Evolutionary conservation across 2,797 vertebrate genomes (phyloP).

Genomic region (Semotilus atromaculatus): DNA sequence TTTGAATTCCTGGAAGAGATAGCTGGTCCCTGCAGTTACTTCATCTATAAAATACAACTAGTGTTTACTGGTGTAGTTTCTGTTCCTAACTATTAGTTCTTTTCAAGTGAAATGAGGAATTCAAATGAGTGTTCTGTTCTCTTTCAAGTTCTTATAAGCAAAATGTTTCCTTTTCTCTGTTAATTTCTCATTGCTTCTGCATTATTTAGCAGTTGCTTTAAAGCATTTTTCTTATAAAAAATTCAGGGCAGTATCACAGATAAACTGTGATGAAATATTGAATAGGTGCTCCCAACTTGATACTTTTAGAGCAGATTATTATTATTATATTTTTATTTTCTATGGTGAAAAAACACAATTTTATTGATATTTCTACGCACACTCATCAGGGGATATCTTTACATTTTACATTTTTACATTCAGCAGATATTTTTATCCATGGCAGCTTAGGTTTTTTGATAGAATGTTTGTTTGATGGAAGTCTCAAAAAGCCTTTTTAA

Average conservation of each 20-base stretch:
- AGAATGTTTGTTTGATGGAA: no score
- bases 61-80: not conserved
- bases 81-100: not conserved
- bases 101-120: not conserved
- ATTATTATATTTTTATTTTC: not conserved
- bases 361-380: no score
- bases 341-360: no score
- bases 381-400: no score
- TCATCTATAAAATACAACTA: not conserved
- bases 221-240: not conserved
- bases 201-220: not conserved
- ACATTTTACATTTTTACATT: no score
- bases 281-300: not conserved
- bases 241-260: not conserved
- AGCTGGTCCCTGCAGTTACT: not conserved
- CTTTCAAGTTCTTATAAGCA: not conserved
- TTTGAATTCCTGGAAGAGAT: constrained; percentile 29
- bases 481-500: no score
- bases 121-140: not conserved
- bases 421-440: no score
- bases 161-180: not conserved
- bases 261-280: not conserved
- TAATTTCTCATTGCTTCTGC: not conserved
- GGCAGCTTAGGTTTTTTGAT: no score
- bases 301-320: not conserved